Evolutionary conservation across 2,113 vertebrate genomes (phyloP), one percentile per base, ranked within the genome.

Genomic region (Muntiacus muntjak): DNA sequence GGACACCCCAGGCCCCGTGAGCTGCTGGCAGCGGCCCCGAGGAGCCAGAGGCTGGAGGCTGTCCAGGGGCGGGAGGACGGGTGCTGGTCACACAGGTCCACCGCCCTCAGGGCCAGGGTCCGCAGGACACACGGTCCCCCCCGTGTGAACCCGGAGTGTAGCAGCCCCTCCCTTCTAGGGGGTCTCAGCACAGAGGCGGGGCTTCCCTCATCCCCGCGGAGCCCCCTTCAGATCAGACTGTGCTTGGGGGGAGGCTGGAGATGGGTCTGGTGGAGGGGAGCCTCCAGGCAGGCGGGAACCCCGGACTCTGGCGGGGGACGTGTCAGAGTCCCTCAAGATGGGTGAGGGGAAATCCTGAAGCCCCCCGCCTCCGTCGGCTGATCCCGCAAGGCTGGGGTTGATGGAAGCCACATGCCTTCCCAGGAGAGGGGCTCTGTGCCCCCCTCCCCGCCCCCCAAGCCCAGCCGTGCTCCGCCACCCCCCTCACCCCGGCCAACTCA

Each of bases 121-220:
- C 0, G 0, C 28, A 1, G 12, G 26, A 67, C 45, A 7, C 0
- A 0, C 7, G 13, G 15, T 0, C 8, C 14, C 83, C 23, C 6
- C 0, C 3, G 6, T 76, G 71, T 3, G 36, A 40, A 76, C 5
- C 6, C 1, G 36, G 11, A 43, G 26, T 5, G 10, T 5, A 4
- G 40, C 33, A 14, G 14, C 16, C 13, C 8, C 43, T 26, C 25
- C 5, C 13, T 7, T 21, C n/a, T 3, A 0, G 5, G 25, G 58
- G n/a, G 64, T 67, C 17, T n/a, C 47, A 43, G 36, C 21, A 7
- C 71, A 76, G 30, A 55, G n/a, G 11, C 55, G 14, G 26, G 88
- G 15, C 6, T 21, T 45, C 2, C 3, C 71, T 76, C 78, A 33
- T 21, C 1, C 12, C 43, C 36, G 2, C 3, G 21, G 1, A 87